Percentiles rank a stretch among this genome's conserved stretches.
Conservation (phyloP, 2,797 vertebrate genomes). For the Sardinella longiceps region DNA sequence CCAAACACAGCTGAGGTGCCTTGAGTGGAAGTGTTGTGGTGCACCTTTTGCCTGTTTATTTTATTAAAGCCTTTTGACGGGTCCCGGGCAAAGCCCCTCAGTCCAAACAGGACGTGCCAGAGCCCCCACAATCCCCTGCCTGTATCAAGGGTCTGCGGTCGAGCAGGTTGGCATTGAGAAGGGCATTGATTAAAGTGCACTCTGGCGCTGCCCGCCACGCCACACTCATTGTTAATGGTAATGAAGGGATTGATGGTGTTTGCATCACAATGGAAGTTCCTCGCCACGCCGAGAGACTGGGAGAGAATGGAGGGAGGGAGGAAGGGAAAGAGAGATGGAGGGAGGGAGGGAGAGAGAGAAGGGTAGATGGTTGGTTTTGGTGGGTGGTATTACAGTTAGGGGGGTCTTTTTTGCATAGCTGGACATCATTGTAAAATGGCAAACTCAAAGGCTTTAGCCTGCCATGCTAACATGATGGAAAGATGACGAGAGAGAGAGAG, state of each 20-base stretch:
- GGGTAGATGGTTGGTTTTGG: not conserved
- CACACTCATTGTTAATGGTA: conserved; percentile 60
- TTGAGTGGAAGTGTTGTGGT: not conserved
- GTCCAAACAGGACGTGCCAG: not conserved
- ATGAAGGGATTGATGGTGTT: conserved; percentile 63
- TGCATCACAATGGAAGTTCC: conserved; percentile 59
- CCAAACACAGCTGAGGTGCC: conserved; percentile 1
- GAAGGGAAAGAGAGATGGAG: not conserved
- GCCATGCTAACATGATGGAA: conserved; percentile 35
- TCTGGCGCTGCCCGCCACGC: conserved; percentile 53
- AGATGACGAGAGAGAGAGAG: no score
- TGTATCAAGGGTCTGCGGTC: conserved; percentile 32
- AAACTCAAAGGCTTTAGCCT: conserved; percentile 44
- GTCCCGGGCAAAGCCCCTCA: not conserved
- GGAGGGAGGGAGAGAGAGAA: not conserved
- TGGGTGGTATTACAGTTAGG: not conserved
- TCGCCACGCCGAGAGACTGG: conserved; percentile 35
- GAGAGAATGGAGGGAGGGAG: not conserved
- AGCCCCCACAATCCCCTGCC: conserved; percentile 34
- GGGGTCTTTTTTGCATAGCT: conserved; percentile 37
- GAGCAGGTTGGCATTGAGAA: conserved; percentile 50
- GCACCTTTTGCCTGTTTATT: not conserved
- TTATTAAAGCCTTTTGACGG: not conserved
- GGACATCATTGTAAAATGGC: conserved; percentile 43
- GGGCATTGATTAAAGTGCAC: conserved; percentile 59